A percentile compares a stretch with the other conserved stretches of the same genome.
Conservation (phyloP, 2,113 vertebrate genomes). For the Aptenodytes forsteri region DNA sequence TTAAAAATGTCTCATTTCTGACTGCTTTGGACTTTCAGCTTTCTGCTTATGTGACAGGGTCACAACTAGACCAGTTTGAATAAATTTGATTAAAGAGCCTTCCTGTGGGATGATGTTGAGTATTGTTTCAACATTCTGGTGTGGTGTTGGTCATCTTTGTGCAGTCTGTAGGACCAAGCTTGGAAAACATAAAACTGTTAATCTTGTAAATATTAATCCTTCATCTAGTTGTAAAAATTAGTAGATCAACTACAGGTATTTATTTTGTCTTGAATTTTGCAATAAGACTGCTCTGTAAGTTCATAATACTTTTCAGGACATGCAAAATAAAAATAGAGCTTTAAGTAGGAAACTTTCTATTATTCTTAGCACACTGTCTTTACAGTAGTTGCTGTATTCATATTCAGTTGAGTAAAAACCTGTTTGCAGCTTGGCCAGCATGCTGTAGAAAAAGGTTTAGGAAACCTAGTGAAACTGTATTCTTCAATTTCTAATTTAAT, state of each 20-base stretch:
- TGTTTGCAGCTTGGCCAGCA: constrained; percentile 2
- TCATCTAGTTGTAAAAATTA: neutral
- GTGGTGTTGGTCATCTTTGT: neutral
- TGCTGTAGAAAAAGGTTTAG: neutral
- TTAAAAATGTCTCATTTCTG: neutral
- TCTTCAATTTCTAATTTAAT: neutral
- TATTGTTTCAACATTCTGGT: neutral
- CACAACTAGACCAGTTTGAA: neutral
- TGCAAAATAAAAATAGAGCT: neutral
- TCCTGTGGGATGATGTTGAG: neutral
- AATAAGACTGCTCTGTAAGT: neutral
- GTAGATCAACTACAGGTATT: neutral
- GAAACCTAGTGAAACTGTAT: neutral
- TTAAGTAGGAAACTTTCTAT: neutral
- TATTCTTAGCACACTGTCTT: neutral
- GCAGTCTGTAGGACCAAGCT: neutral
- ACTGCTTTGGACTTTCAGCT: neutral
- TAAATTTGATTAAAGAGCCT: neutral
- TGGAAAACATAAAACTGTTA: neutral
- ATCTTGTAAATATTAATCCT: neutral
- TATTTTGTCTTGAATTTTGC: neutral
- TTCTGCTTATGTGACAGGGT: neutral
- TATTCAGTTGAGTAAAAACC: neutral
- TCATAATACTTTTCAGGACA: neutral
- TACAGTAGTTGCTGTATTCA: neutral